These are phyloP conservation scores for Poicephalus meyeri DNA, from an alignment of 2,113 vertebrate species.

Conservation along the genomic window DNA sequence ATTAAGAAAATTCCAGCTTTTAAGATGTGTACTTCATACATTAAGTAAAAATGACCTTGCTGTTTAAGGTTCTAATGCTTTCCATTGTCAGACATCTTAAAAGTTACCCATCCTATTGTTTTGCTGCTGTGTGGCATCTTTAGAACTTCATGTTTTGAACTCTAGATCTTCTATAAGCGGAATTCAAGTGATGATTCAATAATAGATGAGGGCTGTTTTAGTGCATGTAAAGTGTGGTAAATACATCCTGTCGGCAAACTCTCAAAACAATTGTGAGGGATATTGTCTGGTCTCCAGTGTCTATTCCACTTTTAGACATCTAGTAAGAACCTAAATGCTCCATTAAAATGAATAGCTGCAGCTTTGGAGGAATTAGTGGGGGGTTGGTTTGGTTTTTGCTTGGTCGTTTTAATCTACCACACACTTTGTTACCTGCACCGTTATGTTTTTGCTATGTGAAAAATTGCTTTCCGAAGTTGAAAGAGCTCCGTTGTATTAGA, in stretches of 20 bases:
- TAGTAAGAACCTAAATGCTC: neutral
- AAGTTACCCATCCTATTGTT: neutral
- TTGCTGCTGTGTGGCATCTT: neutral
- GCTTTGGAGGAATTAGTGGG: neutral
- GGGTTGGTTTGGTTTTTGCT: neutral
- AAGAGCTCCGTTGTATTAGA: neutral
- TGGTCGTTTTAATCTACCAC: neutral
- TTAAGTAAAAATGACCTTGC: neutral
- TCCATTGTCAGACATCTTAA: neutral
- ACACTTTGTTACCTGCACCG: neutral
- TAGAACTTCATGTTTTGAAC: neutral
- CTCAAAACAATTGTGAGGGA: neutral
- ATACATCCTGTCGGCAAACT: neutral
- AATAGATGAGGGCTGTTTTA: neutral
- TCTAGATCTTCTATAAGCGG: neutral
- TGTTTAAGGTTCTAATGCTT: neutral
- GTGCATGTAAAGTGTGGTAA: neutral
- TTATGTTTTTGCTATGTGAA: neutral
- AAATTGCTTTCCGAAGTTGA: neutral
- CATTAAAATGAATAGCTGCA: neutral
- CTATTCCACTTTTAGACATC: neutral
- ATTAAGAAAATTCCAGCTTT: neutral
- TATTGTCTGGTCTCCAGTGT: neutral
- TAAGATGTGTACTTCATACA: accelerated
- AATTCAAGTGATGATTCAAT: neutral